Evolutionary conservation across 2,797 vertebrate genomes (phyloP).

Genomic region (Amblyopsis hoosieri): DNA sequence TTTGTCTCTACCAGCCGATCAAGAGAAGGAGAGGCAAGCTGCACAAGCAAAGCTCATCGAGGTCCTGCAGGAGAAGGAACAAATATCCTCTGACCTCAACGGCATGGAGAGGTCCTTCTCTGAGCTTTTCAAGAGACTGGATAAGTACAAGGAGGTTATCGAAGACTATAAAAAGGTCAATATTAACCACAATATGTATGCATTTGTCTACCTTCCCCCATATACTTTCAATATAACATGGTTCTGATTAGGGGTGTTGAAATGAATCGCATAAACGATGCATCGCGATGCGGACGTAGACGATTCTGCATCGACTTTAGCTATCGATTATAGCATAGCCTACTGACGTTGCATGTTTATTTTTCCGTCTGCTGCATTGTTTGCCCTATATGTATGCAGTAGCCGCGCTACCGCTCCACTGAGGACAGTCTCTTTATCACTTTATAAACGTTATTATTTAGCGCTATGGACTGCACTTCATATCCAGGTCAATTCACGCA

Average conservation of each 20-base stretch:
- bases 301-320: too few species aligned
- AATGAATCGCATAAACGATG: too few species aligned
- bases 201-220: background rate
- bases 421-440: too few species aligned
- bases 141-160: constrained; percentile 88
- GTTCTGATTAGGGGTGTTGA: background rate
- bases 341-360: too few species aligned
- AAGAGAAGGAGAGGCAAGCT: constrained; percentile 78
- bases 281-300: too few species aligned
- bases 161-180: constrained; percentile 88
- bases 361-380: too few species aligned
- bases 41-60: constrained; percentile 74
- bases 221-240: background rate
- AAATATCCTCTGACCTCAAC: constrained; percentile 81
- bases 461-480: too few species aligned
- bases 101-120: constrained; percentile 88
- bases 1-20: constrained; percentile 74
- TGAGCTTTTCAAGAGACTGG: constrained; percentile 89
- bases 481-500: too few species aligned
- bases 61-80: constrained; percentile 83
- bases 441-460: too few species aligned
- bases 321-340: too few species aligned
- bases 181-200: background rate
- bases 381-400: too few species aligned
- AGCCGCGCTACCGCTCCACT: too few species aligned